Conservation (phyloP, 2,113 vertebrate genomes). For the Phalacrocorax aristotelis region DNA sequence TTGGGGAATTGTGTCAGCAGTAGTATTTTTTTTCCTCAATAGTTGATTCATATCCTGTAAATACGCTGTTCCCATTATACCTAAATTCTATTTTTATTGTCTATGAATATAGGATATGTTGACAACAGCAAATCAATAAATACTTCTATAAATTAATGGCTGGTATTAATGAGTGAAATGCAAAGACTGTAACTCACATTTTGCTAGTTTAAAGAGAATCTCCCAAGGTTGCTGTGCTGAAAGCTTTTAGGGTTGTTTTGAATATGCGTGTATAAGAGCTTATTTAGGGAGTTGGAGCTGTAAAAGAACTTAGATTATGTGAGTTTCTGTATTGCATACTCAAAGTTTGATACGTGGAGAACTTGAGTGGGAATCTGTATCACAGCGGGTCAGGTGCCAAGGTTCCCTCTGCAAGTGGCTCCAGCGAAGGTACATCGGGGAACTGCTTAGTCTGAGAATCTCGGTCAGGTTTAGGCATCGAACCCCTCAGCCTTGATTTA, state of each 20-base stretch:
- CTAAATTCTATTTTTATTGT: neutral
- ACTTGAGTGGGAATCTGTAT: neutral
- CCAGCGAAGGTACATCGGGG: neutral
- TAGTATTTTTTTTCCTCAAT: neutral
- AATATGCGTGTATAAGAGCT: neutral
- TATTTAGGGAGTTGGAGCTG: neutral
- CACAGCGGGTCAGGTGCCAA: neutral
- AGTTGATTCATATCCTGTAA: neutral
- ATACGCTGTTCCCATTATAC: neutral
- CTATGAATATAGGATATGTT: neutral
- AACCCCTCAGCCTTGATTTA: neutral
- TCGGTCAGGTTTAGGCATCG: neutral
- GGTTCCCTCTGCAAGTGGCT: neutral
- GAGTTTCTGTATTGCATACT: neutral
- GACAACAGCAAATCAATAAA: neutral
- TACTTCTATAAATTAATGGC: neutral
- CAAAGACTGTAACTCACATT: neutral
- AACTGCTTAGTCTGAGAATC: neutral
- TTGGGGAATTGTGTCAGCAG: neutral
- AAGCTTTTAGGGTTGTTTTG: neutral
- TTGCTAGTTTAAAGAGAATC: neutral
- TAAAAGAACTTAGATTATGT: neutral
- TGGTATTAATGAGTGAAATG: neutral
- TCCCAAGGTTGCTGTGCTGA: neutral
- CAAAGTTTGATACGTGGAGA: accelerated